Conservation (phyloP, 2,113 vertebrate species). For the Vicugna pacos region DNA sequence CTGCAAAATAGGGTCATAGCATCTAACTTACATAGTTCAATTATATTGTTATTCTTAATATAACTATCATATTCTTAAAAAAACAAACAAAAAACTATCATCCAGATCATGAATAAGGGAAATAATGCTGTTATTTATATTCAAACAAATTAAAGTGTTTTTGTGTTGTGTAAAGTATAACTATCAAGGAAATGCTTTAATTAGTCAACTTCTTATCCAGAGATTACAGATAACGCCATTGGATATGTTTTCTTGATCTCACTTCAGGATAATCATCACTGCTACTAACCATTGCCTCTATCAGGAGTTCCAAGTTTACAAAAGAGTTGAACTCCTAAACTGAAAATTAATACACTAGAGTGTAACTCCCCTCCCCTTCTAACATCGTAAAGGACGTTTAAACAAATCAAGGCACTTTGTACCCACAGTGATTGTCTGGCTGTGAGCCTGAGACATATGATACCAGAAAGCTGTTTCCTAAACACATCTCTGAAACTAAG, state of each 20-base stretch:
- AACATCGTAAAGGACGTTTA: not conserved
- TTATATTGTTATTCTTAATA: not conserved
- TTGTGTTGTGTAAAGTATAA: not conserved
- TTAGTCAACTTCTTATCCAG: not conserved
- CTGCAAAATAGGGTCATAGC: not conserved
- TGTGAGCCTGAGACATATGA: not conserved
- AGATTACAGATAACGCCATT: not conserved
- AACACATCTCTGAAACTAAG: not conserved
- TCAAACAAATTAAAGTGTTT: not conserved
- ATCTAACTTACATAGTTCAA: not conserved
- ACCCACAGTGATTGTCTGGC: not conserved
- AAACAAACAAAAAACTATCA: not conserved
- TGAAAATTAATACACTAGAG: not conserved
- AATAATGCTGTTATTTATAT: slow-evolving; percentile 8
- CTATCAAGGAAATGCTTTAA: not conserved
- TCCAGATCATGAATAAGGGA: not conserved
- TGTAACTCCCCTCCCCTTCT: not conserved
- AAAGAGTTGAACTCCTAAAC: not conserved
- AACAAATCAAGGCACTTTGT: not conserved
- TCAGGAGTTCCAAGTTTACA: not conserved
- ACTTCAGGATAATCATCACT: not conserved
- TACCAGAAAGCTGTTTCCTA: not conserved
- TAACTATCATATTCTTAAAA: not conserved
- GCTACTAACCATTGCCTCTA: not conserved
- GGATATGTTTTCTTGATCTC: not conserved